A percentile compares a stretch with the other conserved stretches of the same genome.
Conservation (phyloP, 2,113 vertebrate species). For the Romanogobio albipinnatus region DNA sequence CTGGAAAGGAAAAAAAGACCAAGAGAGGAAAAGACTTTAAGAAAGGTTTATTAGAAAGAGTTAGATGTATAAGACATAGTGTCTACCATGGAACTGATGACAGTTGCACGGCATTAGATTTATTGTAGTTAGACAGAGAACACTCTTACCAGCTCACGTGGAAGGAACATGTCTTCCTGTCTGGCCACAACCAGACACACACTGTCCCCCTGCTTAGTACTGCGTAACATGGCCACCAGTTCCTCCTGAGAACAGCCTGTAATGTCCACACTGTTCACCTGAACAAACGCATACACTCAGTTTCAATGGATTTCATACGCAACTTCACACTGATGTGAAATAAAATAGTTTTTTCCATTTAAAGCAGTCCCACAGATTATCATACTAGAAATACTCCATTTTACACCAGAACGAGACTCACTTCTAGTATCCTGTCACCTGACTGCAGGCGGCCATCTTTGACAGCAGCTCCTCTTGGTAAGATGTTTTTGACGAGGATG, state of each 20-base stretch:
- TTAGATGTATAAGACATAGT: not conserved
- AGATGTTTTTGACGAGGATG: conserved; percentile 97
- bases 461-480: conserved; percentile 92
- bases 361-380: not conserved
- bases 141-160: conserved; percentile 91
- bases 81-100: not conserved
- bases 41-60: conserved; percentile 50
- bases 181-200: conserved; percentile 86
- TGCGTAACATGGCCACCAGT: conserved; percentile 90
- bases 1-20: not conserved
- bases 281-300: conserved; percentile 31
- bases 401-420: conserved; percentile 62
- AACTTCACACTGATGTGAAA: conserved; percentile 4
- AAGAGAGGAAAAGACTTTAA: conserved; percentile 15
- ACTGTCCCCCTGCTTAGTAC: conserved; percentile 91
- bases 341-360: not conserved
- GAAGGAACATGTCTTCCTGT: conserved; percentile 90
- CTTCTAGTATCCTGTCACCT: conserved; percentile 96
- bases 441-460: conserved; percentile 95
- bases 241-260: conserved; percentile 90
- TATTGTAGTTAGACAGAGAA: conserved; percentile 6
- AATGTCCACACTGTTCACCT: conserved; percentile 94
- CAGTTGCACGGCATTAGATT: not conserved
- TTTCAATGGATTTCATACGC: not conserved
- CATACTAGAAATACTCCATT: not conserved